These are phyloP conservation scores for Cantharis rustica DNA, from an alignment of 2,888 invertebrate genomes.

Conservation along the genomic window DNA sequence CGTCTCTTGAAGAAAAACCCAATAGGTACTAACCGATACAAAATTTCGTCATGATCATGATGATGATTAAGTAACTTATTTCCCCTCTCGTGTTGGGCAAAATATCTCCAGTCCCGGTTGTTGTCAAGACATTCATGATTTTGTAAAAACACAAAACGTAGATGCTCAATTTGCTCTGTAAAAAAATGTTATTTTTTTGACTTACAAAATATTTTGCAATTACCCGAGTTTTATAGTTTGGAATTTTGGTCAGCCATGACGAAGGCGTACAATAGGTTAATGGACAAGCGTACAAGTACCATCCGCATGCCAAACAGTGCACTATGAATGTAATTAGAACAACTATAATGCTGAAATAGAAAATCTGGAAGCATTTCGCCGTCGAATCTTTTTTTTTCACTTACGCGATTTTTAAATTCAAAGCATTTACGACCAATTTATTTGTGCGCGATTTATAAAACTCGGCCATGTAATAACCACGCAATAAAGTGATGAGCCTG, in stretches of 20 bases:
- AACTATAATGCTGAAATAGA: conserved; percentile 54
- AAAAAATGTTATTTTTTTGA: not conserved
- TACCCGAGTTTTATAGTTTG: too few species aligned
- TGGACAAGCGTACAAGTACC: conserved; percentile 59
- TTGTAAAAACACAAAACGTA: conserved; percentile 60
- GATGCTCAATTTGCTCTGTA: conserved; percentile 38
- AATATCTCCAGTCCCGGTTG: conserved; percentile 61
- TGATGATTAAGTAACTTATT: conserved; percentile 58
- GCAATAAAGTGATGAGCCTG: conserved; percentile 56
- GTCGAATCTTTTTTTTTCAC: conserved; percentile 17
- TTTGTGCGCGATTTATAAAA: conserved; percentile 56
- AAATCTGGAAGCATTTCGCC: not conserved
- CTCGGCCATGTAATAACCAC: conserved; percentile 58
- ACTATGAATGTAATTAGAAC: conserved; percentile 60
- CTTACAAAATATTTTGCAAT: too few species aligned
- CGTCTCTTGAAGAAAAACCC: not conserved
- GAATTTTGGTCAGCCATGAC: conserved; percentile 11
- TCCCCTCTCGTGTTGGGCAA: conserved; percentile 58
- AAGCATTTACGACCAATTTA: conserved; percentile 56
- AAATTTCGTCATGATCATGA: conserved; percentile 60
- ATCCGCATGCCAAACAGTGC: conserved; percentile 59
- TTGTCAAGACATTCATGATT: conserved; percentile 59
- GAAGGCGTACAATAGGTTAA: conserved; percentile 39
- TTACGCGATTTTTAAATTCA: conserved; percentile 58
- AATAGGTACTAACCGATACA: conserved; percentile 56